These are phyloP conservation scores for Psittacula cyanocephala DNA, from an alignment of 2,113 vertebrate genomes.

Conservation along the genomic window DNA sequence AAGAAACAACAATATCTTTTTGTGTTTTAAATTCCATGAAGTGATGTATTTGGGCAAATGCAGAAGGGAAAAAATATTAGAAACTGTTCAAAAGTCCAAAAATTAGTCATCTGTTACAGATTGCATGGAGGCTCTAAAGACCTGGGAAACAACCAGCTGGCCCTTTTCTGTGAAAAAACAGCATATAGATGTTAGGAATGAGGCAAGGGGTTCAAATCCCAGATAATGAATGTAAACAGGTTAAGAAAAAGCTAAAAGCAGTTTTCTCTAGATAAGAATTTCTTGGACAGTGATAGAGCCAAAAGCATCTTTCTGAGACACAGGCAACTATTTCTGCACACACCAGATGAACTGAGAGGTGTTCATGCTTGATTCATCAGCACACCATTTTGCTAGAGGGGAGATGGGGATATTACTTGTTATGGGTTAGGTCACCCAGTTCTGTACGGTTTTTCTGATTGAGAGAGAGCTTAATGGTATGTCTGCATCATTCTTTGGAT, in stretches of 20 bases:
- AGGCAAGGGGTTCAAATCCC: not conserved
- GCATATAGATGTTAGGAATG: not conserved
- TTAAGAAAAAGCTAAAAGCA: not conserved
- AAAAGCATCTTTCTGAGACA: not conserved
- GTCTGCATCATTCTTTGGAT: not conserved
- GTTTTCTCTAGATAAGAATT: not conserved
- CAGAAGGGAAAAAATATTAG: not conserved
- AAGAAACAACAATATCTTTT: not conserved
- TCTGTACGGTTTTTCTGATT: not conserved
- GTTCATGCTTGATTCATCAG: not conserved
- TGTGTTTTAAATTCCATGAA: not conserved
- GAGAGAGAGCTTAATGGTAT: not conserved
- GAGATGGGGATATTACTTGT: not conserved
- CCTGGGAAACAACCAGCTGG: not conserved
- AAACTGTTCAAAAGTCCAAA: not conserved
- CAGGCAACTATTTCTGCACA: fast-evolving
- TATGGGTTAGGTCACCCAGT: not conserved
- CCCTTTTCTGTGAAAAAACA: not conserved
- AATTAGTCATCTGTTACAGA: not conserved
- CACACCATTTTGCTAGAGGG: not conserved
- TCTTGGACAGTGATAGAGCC: not conserved
- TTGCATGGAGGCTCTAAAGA: not conserved
- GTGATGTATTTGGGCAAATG: not conserved
- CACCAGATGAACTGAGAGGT: fast-evolving
- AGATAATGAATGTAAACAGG: not conserved